Conservation (phyloP, 2,113 vertebrate genomes). For the Takifugu bimaculatus region DNA sequence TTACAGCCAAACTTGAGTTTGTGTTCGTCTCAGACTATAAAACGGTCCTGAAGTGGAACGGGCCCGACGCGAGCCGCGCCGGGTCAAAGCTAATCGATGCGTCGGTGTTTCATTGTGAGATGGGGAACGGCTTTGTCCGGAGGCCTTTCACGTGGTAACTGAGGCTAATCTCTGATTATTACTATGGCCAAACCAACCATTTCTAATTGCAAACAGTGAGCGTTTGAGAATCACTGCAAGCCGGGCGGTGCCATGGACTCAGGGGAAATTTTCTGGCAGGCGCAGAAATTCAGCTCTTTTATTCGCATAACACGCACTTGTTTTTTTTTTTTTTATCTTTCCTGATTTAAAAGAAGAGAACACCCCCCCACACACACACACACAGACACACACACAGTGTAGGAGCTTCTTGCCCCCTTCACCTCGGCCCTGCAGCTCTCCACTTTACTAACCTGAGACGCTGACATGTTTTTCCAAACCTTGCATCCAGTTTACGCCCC, state of each 20-base stretch:
- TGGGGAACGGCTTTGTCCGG: slow-evolving; percentile 41
- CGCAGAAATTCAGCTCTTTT: slow-evolving; percentile 33
- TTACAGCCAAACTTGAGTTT: neutral
- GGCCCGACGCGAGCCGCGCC: slow-evolving; percentile 8
- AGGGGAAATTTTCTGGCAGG: slow-evolving; percentile 22
- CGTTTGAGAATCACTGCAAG: slow-evolving; percentile 40
- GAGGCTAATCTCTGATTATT: slow-evolving; percentile 45
- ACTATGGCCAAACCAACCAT: slow-evolving; percentile 40
- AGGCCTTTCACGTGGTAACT: slow-evolving; percentile 53
- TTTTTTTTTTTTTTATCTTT: slow-evolving; percentile 20
- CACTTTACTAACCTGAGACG: too few relatives aligned
- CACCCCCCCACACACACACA: too few relatives aligned
- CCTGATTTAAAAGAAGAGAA: slow-evolving; percentile 29
- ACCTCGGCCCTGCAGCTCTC: too few relatives aligned
- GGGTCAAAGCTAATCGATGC: slow-evolving; percentile 44
- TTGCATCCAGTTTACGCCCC: too few relatives aligned
- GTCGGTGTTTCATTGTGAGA: slow-evolving; percentile 42
- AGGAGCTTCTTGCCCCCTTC: too few relatives aligned
- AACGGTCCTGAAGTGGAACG: slow-evolving; percentile 18
- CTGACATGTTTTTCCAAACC: too few relatives aligned
- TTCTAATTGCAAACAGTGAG: slow-evolving; percentile 36
- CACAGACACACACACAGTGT: too few relatives aligned
- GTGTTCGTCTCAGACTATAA: slow-evolving; percentile 6
- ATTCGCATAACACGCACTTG: slow-evolving; percentile 20
- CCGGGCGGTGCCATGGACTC: slow-evolving; percentile 16